Conservation (phyloP, 2,888 invertebrate genomes). For the Oligia latruncula region DNA sequence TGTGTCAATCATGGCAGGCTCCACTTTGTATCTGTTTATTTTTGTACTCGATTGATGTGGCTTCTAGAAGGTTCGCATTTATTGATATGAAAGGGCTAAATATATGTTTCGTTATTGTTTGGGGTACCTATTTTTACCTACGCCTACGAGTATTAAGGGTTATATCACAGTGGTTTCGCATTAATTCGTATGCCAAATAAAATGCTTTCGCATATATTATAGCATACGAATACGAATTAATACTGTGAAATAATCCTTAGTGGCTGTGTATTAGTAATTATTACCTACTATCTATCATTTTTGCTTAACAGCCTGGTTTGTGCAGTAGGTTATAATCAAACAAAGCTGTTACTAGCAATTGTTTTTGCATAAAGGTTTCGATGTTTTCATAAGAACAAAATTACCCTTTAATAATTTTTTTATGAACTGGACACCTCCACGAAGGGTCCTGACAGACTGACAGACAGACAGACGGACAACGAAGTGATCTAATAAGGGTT, state of each 20-base stretch:
- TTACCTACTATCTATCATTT: not conserved
- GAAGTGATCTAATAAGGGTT: not conserved
- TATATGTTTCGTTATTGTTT: not conserved
- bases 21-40: constrained; percentile 46
- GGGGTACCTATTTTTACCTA: not conserved
- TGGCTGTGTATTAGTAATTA: not conserved
- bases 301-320: not conserved
- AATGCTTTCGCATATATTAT: not conserved
- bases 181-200: not conserved
- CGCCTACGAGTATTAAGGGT: not conserved
- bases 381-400: not conserved
- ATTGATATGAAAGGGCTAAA: constrained; percentile 1
- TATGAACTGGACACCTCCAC: not conserved
- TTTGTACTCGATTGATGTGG: constrained; percentile 26
- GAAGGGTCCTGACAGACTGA: not conserved
- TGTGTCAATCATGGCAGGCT: constrained; percentile 46
- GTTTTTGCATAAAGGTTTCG: not conserved
- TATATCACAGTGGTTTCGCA: not conserved
- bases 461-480: not conserved
- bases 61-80: not conserved
- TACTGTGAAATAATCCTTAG: not conserved
- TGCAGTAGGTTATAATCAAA: not conserved
- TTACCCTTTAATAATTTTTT: not conserved
- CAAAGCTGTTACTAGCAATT: not conserved
- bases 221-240: not conserved